Base-by-base conservation (phyloP, 1,140 invertebrate genomes). In the Drosophila pachea region DNA sequence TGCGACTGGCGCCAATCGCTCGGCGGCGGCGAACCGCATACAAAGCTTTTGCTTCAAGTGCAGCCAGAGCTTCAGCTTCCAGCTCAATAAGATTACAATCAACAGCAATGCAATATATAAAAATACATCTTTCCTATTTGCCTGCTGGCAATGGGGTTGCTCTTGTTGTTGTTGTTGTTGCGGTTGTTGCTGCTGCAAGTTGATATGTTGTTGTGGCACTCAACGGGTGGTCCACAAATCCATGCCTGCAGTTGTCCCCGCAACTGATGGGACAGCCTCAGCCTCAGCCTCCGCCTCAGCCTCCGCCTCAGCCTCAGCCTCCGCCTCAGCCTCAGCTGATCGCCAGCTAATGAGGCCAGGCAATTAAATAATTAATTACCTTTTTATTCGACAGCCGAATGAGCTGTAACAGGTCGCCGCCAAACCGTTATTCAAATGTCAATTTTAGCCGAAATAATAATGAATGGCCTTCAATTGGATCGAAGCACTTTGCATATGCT, bases 71-170 rank as follows among this genome's bases (percentile, higher is more conserved):
- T 32, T 29, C 64, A 54, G 33, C 35, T 31, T 31, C 48, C 29
- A 22, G n/a, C 47, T 43, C 8, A 47, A 47, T 12, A 33, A 78
- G 79, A 83, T 83, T 73, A 83, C 65, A 78, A 84, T 83, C 76
- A 78, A 68, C 74, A 67, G 47, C 65, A 76, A 74, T 73, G 74
- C 76, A 84, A 76, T 79, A 76, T 84, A 73, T 71, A 76, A 67
- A 73, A 79, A 65, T 78, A 71, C 61, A 78, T 78, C 64, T 83
- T 62, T 69, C 71, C 76, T 76, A 84, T 78, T 74, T 83, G 77
- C 73, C 69, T 59, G 43, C 68, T 66, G 72, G 56, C 68, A 66
- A 29, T 43, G 22, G 22, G 22, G 22, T 3, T 22, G 22, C 22
- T 22, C 22, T 22, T 61, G 49, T 43, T 66, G 38, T 31, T 55